phyloP scores from a whole-genome alignment of 2,797 vertebrate species.

The Acanthiza pusilla region DNA sequence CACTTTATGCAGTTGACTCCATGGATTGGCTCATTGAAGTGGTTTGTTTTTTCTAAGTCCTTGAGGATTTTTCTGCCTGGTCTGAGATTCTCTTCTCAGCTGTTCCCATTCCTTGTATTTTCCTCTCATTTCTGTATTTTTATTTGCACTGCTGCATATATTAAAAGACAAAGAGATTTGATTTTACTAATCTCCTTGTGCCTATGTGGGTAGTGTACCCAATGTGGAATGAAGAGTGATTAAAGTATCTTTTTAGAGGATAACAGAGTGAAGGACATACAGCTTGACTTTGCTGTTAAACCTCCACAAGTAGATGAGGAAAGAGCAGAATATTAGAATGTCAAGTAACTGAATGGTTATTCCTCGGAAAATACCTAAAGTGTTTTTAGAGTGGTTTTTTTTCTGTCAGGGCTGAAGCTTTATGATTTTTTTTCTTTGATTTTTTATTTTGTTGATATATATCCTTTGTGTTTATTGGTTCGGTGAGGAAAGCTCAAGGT shows the following conservation, averaged over 20 bases:
- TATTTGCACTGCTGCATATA: neutral
- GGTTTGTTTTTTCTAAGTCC: neutral
- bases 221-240: neutral
- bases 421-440: neutral
- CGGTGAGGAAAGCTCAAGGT: neutral
- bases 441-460: neutral
- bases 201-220: neutral
- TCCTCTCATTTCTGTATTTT: neutral
- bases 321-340: neutral
- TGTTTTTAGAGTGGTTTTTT: neutral
- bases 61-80: neutral
- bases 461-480: neutral
- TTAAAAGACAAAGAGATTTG: neutral
- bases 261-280: neutral
- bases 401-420: neutral
- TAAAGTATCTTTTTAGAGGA: neutral
- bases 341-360: neutral
- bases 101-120: neutral
- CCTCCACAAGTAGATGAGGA: neutral
- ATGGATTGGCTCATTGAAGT: neutral
- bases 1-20: neutral
- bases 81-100: neutral
- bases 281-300: neutral
- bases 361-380: neutral
- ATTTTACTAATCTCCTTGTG: conserved; percentile 15